Percentiles rank a stretch among this genome's conserved stretches.
Conservation (phyloP, 2,797 vertebrate genomes). For the Tadarida brasiliensis region DNA sequence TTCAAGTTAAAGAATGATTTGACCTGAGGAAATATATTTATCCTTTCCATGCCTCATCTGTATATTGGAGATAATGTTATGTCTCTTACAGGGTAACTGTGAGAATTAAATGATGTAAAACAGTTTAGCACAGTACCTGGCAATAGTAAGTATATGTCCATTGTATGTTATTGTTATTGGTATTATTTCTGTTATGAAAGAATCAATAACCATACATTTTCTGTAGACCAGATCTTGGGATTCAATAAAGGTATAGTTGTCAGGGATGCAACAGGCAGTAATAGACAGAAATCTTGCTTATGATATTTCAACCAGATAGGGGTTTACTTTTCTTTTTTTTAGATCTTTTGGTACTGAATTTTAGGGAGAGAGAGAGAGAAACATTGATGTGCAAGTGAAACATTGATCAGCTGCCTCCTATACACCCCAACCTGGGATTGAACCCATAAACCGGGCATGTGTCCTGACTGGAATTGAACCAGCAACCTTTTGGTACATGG, state of each 20-base stretch:
- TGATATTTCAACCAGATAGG: neutral
- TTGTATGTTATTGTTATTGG: neutral
- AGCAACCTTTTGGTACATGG: too few species aligned
- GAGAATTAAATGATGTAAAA: neutral
- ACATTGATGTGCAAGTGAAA: too few species aligned
- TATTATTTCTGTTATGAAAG: neutral
- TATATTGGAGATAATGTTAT: neutral
- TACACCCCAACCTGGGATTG: too few species aligned
- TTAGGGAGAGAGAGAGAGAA: too few species aligned
- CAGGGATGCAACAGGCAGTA: neutral
- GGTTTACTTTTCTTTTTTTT: neutral
- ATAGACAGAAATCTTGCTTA: neutral
- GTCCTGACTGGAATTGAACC: too few species aligned
- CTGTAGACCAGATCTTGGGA: neutral
- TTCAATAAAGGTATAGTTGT: neutral
- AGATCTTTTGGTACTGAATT: too few species aligned
- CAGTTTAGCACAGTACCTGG: neutral
- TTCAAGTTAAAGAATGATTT: conserved; percentile 22
- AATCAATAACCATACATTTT: neutral
- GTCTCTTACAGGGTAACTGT: neutral
- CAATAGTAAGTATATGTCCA: neutral
- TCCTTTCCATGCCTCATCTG: neutral
- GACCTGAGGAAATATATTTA: neutral
- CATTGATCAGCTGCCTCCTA: too few species aligned
- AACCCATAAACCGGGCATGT: too few species aligned